Evolutionary conservation across 2,797 vertebrate species (phyloP), one percentile per base, ranked within the genome.

Genomic region (Phyllotis vaccarum): DNA sequence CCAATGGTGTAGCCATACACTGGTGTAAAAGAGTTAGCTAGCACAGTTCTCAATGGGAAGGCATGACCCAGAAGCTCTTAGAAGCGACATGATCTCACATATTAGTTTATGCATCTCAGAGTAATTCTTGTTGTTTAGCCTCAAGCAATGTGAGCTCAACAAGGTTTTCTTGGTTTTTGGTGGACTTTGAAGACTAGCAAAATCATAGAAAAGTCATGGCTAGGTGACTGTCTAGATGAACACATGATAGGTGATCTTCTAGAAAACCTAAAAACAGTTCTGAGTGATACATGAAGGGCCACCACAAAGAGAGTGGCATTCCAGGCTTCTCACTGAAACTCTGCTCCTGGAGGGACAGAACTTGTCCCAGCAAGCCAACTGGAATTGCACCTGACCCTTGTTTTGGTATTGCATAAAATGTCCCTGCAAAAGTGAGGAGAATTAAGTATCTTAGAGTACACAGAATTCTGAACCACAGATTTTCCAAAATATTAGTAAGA

Each of bases 401-500:
- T 2, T 21, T 81, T 8, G 1, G 1, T 54, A 21, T 34, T 14
- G 34, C 2, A 89, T 5, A 31, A 94, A 9, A 10, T 0, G 8
- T 74, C 19, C 56, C 46, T 17, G 6, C 40, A 79, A 37, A 60
- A 40, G 3, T 52, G 24, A 29, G 11, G 5, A 60, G 78, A 43
- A 7, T 14, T 34, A 14, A 1, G 7, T 52, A 3, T 13, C 13
- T 31, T 37, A 54, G 16, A 70, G 14, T 31, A 79, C 4, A 52
- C 14, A 66, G 22, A 6, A 93, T 21, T 75, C 5, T 49, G 72
- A 82, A 8, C 1, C 29, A 86, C 22, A 76, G 6, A 22, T 24
- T 60, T 86, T 74, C 94, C n/a, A 94, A 19, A 86, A 75, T 79
- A 92, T 70, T 79, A 79, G 8, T 21, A 82, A 62, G 27, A 62